Conservation (phyloP, 2,113 vertebrate species). For the Stegastes partitus region DNA sequence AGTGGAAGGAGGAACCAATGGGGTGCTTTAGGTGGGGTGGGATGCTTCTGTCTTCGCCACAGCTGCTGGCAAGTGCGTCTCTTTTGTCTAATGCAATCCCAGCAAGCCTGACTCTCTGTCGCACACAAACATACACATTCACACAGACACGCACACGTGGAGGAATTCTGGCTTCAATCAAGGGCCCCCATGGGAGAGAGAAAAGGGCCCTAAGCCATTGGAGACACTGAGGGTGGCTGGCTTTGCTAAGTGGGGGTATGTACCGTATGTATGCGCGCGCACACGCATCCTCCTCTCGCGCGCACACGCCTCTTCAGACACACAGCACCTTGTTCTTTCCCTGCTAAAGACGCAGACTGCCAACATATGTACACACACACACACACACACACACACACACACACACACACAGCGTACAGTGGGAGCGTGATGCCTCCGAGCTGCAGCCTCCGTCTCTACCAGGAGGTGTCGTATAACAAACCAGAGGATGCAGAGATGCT, state of each 20-base stretch:
- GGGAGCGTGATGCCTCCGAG: conserved; percentile 20
- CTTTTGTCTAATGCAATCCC: conserved; percentile 86
- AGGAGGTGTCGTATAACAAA: conserved; percentile 72
- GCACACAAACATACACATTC: conserved; percentile 44
- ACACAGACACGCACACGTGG: conserved; percentile 69
- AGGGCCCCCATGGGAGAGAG: conserved; percentile 74
- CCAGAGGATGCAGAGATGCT: conserved; percentile 29
- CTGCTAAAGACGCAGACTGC: conserved; percentile 34
- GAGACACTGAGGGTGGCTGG: conserved; percentile 76
- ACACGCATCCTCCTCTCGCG: conserved; percentile 2
- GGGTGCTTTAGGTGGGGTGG: conserved; percentile 74
- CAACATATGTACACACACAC: too few relatives aligned
- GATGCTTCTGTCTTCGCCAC: conserved; percentile 68
- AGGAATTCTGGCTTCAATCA: conserved; percentile 85
- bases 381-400: too few relatives aligned
- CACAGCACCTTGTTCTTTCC: conserved; percentile 40
- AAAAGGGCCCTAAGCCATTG: conserved; percentile 78
- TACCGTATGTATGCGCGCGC: conserved; percentile 43
- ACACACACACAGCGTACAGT: neutral
- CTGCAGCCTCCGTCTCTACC: conserved; percentile 70
- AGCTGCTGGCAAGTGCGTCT: conserved; percentile 83
- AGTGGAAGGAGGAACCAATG: conserved; percentile 75
- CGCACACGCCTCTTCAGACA: conserved; percentile 35
- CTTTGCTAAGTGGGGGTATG: conserved; percentile 74
- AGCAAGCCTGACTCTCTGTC: conserved; percentile 34